phyloP scores from a whole-genome alignment of 2,113 vertebrate genomes.

The Pungitius pungitius region DNA sequence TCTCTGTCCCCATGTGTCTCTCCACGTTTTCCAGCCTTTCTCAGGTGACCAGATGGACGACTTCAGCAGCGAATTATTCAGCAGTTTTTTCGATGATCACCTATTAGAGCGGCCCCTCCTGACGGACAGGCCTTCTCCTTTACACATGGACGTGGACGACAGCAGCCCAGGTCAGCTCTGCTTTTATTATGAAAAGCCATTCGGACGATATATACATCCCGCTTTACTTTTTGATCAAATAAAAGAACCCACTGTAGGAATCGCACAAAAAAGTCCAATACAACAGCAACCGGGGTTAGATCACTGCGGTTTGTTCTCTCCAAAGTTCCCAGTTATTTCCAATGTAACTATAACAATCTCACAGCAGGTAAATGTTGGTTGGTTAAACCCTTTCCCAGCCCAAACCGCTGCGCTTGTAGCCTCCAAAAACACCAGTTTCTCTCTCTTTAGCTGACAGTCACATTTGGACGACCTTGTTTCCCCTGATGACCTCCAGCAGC shows the following conservation, averaged over 20 bases:
- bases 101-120: slow-evolving; percentile 82
- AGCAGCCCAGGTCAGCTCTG: slow-evolving; percentile 80
- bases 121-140: slow-evolving; percentile 89
- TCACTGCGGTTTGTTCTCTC: slow-evolving; percentile 9
- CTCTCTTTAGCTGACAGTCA: background rate
- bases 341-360: background rate
- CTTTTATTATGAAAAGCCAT: background rate
- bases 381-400: background rate
- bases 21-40: slow-evolving; percentile 84
- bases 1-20: slow-evolving; percentile 6
- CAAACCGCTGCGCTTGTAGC: background rate
- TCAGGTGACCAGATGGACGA: slow-evolving; percentile 95
- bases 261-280: background rate
- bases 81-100: slow-evolving; percentile 97
- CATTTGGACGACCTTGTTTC: slow-evolving; percentile 7
- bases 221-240: background rate
- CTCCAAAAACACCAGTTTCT: slow-evolving; percentile 1
- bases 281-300: background rate
- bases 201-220: background rate
- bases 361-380: slow-evolving; percentile 11
- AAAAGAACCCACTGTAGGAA: background rate
- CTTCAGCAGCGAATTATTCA: slow-evolving; percentile 97
- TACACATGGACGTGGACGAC: slow-evolving; percentile 96
- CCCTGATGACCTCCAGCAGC: background rate
- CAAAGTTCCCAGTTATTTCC: background rate